Evolutionary conservation across 1,140 invertebrate species (phyloP).

Genomic region (Pissodes strobi): DNA sequence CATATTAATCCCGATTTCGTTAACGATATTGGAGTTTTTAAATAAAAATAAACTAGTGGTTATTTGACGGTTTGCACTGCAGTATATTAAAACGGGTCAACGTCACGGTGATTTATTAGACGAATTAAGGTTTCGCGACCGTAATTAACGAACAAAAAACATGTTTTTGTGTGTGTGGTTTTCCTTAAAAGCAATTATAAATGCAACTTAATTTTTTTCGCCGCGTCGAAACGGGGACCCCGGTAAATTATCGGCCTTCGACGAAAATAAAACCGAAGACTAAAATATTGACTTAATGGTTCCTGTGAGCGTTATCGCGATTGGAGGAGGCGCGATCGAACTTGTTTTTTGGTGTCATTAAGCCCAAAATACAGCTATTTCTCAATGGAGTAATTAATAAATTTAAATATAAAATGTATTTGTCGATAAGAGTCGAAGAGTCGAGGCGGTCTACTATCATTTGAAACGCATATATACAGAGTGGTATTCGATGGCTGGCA

Average conservation of each 20-base stretch:
- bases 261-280: conserved; percentile 28
- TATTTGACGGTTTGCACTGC: background rate
- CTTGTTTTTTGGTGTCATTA: conserved; percentile 47
- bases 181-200: conserved; percentile 23
- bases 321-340: conserved; percentile 44
- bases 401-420: conserved; percentile 48
- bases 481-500: background rate
- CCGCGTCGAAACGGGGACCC: conserved; percentile 12
- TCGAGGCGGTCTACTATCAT: conserved; percentile 22
- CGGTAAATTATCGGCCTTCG: conserved; percentile 20
- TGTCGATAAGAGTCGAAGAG: conserved; percentile 42
- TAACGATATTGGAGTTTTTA: no score
- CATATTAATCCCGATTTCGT: no score
- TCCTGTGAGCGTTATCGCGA: conserved; percentile 31
- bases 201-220: conserved; percentile 27
- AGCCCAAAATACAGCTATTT: conserved; percentile 44
- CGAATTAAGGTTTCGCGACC: background rate
- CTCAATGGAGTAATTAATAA: conserved; percentile 47
- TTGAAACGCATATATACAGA: conserved; percentile 7
- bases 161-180: conserved; percentile 16
- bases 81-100: no score
- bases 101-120: background rate
- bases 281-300: conserved; percentile 38
- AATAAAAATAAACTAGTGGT: background rate
- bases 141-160: conserved; percentile 24